Percentiles rank a stretch among this genome's conserved stretches.
Conservation (phyloP, 2,888 invertebrate genomes). For the Thereva nobilitata region DNA sequence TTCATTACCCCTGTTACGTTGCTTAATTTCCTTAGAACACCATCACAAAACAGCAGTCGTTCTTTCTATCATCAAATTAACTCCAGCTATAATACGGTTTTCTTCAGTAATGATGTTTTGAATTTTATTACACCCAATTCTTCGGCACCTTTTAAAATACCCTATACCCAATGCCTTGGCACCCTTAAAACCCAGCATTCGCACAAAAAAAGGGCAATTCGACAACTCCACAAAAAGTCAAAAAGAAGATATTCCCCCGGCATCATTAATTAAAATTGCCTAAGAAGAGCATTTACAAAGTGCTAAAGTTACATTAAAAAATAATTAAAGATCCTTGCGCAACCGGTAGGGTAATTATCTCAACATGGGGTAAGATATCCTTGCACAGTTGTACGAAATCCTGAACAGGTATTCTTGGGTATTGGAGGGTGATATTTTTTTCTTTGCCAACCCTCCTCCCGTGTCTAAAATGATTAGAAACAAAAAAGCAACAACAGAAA, state of each 20-base stretch:
- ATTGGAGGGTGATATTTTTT: conserved; percentile 22
- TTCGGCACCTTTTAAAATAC: no score
- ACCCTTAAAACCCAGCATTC: no score
- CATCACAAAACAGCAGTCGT: no score
- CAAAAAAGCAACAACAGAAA: neutral
- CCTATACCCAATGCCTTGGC: no score
- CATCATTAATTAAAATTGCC: conserved; percentile 18
- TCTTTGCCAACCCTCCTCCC: neutral
- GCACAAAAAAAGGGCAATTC: neutral
- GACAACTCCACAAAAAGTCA: neutral
- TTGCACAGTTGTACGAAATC: neutral
- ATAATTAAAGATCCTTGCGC: conserved; percentile 31
- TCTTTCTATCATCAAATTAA: no score
- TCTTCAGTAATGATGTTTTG: no score
- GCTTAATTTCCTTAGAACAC: no score
- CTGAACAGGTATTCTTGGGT: neutral
- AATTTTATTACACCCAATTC: no score
- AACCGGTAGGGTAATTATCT: conserved; percentile 14
- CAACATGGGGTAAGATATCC: conserved; percentile 2
- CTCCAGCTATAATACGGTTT: no score
- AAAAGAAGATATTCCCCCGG: neutral
- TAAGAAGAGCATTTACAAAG: conserved; percentile 25
- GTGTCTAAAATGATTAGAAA: conserved; percentile 7
- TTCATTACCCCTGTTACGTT: no score
- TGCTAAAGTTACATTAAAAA: conserved; percentile 37